These are phyloP conservation scores for Leptinotarsa juncta DNA, from an alignment of 2,888 invertebrate species.

Conservation along the genomic window DNA sequence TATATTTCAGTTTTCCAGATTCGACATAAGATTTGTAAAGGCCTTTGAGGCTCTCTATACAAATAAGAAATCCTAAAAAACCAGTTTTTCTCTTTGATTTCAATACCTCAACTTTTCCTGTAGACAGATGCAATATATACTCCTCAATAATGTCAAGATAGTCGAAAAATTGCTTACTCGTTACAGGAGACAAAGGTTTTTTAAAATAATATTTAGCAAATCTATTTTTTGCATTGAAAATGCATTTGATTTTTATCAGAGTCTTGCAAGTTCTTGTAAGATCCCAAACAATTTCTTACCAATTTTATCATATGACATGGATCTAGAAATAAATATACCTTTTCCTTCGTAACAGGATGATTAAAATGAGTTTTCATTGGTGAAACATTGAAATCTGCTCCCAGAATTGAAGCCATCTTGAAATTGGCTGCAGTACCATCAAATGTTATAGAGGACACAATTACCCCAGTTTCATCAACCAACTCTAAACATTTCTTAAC, in stretches of 20 bases:
- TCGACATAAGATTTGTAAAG: constrained; percentile 23
- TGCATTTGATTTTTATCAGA: constrained; percentile 20
- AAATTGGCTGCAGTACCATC: constrained; percentile 50
- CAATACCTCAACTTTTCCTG: constrained; percentile 24
- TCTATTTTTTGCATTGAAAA: constrained; percentile 37
- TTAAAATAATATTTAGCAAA: constrained; percentile 25
- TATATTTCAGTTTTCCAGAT: constrained; percentile 32
- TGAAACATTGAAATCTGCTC: no score
- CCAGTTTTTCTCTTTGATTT: constrained; percentile 25
- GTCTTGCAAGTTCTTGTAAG: constrained; percentile 3
- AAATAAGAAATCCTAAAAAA: constrained; percentile 13
- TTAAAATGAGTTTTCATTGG: constrained; percentile 36
- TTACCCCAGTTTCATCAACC: constrained; percentile 42
- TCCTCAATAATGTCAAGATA: no score
- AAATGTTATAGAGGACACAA: constrained; percentile 46
- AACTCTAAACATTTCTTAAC: constrained; percentile 42
- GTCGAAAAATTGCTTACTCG: no score
- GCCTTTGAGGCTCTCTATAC: not conserved
- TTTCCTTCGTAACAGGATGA: constrained; percentile 32
- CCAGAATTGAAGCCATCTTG: constrained; percentile 31
- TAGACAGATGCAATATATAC: not conserved
- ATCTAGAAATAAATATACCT: constrained; percentile 31
- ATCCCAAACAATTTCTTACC: constrained; percentile 34
- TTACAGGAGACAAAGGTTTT: no score
- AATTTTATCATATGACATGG: constrained; percentile 35